These are phyloP conservation scores for Hyles euphorbiae DNA, from an alignment of 1,140 invertebrate species.

Conservation along the genomic window DNA sequence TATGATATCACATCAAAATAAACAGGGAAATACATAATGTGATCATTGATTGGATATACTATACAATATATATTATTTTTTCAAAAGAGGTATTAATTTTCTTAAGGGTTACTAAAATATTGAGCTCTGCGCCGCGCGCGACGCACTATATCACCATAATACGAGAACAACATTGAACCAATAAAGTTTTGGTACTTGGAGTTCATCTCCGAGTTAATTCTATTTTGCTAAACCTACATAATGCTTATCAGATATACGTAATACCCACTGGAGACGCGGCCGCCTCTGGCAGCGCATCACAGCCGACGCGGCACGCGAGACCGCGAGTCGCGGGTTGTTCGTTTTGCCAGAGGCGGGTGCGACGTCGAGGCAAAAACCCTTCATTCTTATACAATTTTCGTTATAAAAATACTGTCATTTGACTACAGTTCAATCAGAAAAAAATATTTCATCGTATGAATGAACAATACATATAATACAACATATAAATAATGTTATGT, in stretches of 20 bases:
- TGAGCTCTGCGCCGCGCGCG: slow-evolving; percentile 72
- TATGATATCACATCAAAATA: slow-evolving; percentile 78
- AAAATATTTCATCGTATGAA: slow-evolving; percentile 59
- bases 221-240: slow-evolving; percentile 77
- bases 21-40: slow-evolving; percentile 75
- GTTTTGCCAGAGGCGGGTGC: slow-evolving; percentile 28
- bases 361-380: slow-evolving; percentile 46
- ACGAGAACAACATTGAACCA: slow-evolving; percentile 73
- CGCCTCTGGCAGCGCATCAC: slow-evolving; percentile 9
- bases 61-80: slow-evolving; percentile 70
- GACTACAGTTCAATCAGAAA: slow-evolving; percentile 75
- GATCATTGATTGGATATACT: slow-evolving; percentile 70
- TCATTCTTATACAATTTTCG: slow-evolving; percentile 71
- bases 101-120: slow-evolving; percentile 76
- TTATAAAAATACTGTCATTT: slow-evolving; percentile 78
- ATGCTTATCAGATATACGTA: slow-evolving; percentile 75
- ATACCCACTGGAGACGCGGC: slow-evolving; percentile 50
- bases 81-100: slow-evolving; percentile 76
- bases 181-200: slow-evolving; percentile 72
- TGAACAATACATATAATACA: slow-evolving; percentile 71
- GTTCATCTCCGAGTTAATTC: slow-evolving; percentile 68
- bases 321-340: slow-evolving; percentile 2
- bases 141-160: slow-evolving; percentile 74
- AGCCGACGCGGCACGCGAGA: not conserved
- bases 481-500: slow-evolving; percentile 48